Conservation (phyloP, 2,113 vertebrate species). For the Bungarus multicinctus region DNA sequence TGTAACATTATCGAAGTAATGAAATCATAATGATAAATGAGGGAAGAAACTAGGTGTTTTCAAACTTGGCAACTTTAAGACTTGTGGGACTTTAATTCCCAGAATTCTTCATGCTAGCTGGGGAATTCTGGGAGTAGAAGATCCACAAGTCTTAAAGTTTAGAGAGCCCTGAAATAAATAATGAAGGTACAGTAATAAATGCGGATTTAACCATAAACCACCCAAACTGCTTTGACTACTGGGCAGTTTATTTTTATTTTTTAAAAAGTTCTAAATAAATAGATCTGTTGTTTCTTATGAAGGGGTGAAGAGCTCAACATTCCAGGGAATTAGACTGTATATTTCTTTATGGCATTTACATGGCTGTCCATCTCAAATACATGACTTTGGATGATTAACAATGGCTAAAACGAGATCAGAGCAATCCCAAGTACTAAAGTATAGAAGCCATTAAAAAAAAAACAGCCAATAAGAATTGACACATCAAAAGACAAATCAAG, state of each 20-base stretch:
- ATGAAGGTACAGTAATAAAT: not conserved
- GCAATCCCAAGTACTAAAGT: not conserved
- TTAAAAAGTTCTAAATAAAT: not conserved
- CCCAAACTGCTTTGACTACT: not conserved
- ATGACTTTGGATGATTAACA: not conserved
- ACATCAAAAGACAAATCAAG: not conserved
- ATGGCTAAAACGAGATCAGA: not conserved
- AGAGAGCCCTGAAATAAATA: not conserved
- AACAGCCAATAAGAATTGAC: not conserved
- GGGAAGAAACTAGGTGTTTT: not conserved
- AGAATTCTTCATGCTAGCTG: not conserved
- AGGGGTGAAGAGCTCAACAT: not conserved
- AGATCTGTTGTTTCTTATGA: not conserved
- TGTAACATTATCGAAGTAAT: not conserved
- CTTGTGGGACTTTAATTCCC: not conserved
- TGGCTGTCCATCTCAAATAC: not conserved
- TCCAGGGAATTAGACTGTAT: not conserved
- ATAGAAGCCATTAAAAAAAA: not conserved
- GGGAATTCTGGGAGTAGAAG: not conserved
- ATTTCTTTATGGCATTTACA: not conserved
- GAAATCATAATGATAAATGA: not conserved
- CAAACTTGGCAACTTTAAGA: not conserved
- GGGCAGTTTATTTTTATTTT: not conserved
- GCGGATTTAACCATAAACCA: not conserved
- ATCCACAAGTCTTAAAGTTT: not conserved